These are phyloP conservation scores for Spisula solida DNA, from an alignment of 2,888 invertebrate species.

Conservation along the genomic window DNA sequence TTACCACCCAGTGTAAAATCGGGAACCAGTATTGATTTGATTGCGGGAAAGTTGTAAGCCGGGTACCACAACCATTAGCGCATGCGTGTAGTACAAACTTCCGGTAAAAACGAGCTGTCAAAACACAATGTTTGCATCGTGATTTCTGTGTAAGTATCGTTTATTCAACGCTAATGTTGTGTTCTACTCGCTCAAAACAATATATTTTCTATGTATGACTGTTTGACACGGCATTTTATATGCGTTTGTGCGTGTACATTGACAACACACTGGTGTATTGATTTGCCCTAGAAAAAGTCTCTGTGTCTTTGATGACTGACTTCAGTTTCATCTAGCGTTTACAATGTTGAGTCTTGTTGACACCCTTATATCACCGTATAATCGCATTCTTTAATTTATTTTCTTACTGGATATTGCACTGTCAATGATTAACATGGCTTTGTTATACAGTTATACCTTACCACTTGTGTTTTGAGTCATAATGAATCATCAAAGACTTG, in stretches of 20 bases:
- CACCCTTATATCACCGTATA: not conserved
- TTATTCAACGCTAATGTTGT: not conserved
- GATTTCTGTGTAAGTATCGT: not conserved
- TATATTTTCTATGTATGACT: not conserved
- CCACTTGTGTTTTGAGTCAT: not conserved
- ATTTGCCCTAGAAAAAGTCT: not conserved
- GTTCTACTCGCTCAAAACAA: not conserved
- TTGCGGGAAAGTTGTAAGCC: not conserved
- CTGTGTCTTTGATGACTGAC: not conserved
- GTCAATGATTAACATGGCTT: not conserved
- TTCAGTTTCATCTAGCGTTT: too few relatives aligned
- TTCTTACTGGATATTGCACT: not conserved
- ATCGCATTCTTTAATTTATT: not conserved
- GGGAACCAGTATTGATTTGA: constrained; percentile 33
- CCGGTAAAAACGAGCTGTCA: constrained; percentile 49
- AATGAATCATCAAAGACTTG: not conserved
- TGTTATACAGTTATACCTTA: not conserved
- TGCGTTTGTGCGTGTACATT: not conserved
- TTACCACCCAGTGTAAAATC: constrained; percentile 28
- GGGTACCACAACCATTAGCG: constrained; percentile 10
- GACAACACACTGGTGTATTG: not conserved
- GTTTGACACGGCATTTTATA: not conserved
- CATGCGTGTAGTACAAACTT: constrained; percentile 33
- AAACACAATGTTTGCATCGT: constrained; percentile 37
- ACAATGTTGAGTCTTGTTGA: not conserved